Evolutionary conservation across 2,888 invertebrate genomes (phyloP).

Genomic region (Erebia epiphron): DNA sequence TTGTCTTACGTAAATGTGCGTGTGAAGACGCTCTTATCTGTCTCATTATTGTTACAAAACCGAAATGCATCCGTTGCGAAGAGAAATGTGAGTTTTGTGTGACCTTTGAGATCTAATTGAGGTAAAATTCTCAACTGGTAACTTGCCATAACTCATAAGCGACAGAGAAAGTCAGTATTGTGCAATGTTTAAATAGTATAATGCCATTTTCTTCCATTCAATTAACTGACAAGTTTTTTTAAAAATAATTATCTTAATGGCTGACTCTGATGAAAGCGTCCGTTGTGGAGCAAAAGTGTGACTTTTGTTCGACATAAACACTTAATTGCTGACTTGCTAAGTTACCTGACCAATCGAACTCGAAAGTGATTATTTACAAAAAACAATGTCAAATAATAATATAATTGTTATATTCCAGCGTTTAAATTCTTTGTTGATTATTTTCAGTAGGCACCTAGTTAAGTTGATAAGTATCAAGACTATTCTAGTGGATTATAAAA

Average conservation of each 20-base stretch:
- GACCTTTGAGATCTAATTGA: slow-evolving; percentile 13
- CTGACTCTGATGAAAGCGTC: background rate
- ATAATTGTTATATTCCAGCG: no score
- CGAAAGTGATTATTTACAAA: background rate
- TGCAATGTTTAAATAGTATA: background rate
- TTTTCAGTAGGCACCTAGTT: no score
- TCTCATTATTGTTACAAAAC: slow-evolving; percentile 29
- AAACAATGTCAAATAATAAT: background rate
- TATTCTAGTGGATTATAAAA: no score
- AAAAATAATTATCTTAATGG: background rate
- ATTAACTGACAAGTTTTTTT: background rate
- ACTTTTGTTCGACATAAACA: background rate
- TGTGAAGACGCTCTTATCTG: slow-evolving; percentile 31
- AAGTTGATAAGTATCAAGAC: no score
- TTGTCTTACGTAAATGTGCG: slow-evolving; percentile 35
- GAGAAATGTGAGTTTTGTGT: slow-evolving; percentile 13
- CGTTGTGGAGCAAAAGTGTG: background rate
- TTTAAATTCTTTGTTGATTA: no score
- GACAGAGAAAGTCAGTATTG: slow-evolving; percentile 1
- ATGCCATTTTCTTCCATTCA: background rate
- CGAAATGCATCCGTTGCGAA: slow-evolving; percentile 14
- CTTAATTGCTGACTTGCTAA: background rate
- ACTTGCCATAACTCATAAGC: slow-evolving; percentile 25
- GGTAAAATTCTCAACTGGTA: background rate
- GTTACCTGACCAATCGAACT: no score